Percentiles rank a stretch among this genome's conserved stretches.
phyloP scores from a whole-genome alignment of 2,113 vertebrate species.

The Leptodactylus fuscus region DNA sequence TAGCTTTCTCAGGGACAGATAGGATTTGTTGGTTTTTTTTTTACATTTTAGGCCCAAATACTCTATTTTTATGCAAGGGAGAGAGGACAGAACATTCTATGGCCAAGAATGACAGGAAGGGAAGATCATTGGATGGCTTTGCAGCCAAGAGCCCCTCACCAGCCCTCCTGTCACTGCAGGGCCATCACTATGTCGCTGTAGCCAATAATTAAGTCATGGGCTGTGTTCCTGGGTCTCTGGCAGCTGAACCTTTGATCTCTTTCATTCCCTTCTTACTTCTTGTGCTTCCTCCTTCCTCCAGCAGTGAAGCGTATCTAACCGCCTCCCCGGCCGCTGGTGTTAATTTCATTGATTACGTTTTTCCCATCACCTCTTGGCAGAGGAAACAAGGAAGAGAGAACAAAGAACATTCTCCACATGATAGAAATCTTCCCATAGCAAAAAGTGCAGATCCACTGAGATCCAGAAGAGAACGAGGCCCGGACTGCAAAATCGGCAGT shows the following conservation, averaged over 20 bases:
- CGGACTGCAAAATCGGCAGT: background rate
- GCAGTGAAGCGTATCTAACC: conserved; percentile 19
- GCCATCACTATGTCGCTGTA: background rate
- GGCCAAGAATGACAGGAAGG: background rate
- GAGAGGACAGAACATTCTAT: background rate
- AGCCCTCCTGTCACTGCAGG: background rate
- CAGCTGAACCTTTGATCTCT: conserved; percentile 45
- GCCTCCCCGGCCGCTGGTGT: conserved; percentile 3
- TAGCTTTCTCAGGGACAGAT: too few species aligned
- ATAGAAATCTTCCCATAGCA: conserved; percentile 4
- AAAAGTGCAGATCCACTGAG: background rate
- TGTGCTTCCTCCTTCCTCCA: conserved; percentile 21
- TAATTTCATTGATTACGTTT: conserved; percentile 20
- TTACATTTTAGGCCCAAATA: background rate
- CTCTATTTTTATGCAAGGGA: background rate
- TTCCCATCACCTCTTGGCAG: conserved; percentile 22
- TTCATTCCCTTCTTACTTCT: conserved; percentile 11
- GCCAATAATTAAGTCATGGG: conserved; percentile 5
- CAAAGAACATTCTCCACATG: background rate
- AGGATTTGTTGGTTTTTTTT: too few species aligned
- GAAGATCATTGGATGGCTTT: background rate
- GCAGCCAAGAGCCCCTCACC: background rate
- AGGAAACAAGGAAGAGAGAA: background rate
- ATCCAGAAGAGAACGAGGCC: background rate
- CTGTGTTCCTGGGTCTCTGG: conserved; percentile 11